Conservation (phyloP, 2,888 invertebrate species). For the Catocala nupta region DNA sequence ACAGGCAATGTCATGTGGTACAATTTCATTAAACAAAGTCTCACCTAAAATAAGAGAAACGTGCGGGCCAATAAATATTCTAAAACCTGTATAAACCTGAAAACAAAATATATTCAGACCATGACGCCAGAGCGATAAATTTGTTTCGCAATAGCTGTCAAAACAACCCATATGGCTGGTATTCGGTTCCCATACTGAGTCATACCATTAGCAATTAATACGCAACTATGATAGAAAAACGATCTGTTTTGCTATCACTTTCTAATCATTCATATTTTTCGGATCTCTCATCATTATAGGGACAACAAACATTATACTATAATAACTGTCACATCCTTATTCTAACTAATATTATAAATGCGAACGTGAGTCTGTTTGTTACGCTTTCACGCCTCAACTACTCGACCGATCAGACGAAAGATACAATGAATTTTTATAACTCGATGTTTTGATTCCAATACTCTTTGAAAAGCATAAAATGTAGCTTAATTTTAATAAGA, state of each 20-base stretch:
- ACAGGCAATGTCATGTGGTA: too few species aligned
- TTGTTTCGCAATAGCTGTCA: slow-evolving; percentile 39
- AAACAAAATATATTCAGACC: slow-evolving; percentile 16
- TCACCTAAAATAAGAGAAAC: slow-evolving; percentile 1
- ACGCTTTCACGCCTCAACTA: too few species aligned
- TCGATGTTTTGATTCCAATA: too few species aligned
- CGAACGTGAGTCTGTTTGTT: too few species aligned
- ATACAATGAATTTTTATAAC: too few species aligned
- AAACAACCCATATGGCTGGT: slow-evolving; percentile 40
- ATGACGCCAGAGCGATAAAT: slow-evolving; percentile 29
- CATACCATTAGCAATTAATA: slow-evolving; percentile 19
- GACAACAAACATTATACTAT: too few species aligned
- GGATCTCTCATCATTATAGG: not conserved
- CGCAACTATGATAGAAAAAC: not conserved
- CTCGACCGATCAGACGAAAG: too few species aligned
- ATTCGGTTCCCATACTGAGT: slow-evolving; percentile 50
- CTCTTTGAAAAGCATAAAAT: too few species aligned
- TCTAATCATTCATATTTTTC: not conserved
- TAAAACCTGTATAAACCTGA: slow-evolving; percentile 35
- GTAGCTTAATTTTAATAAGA: too few species aligned
- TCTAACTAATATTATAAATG: too few species aligned
- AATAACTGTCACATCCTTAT: too few species aligned
- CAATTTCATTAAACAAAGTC: not conserved
- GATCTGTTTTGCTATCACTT: not conserved
- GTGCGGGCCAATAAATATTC: slow-evolving; percentile 9